These are phyloP conservation scores for Salvelinus fontinalis DNA, from an alignment of 2,113 vertebrate genomes.

Conservation along the genomic window DNA sequence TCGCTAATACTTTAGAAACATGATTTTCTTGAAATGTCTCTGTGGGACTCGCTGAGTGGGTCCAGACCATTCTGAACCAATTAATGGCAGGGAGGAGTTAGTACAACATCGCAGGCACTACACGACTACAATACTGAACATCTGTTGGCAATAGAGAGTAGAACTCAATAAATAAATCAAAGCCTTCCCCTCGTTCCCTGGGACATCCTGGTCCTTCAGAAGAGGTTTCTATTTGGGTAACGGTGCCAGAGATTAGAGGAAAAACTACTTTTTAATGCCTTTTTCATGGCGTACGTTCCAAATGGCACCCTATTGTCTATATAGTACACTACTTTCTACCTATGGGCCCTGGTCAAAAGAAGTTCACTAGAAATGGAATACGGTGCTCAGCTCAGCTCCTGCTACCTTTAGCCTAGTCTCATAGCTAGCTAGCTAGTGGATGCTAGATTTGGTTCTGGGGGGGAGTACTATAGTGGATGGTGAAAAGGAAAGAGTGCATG, in stretches of 20 bases:
- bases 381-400: background rate
- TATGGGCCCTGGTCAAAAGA: too few species aligned
- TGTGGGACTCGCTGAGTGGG: conserved; percentile 38
- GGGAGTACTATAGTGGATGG: too few species aligned
- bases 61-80: conserved; percentile 64
- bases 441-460: too few species aligned
- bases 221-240: conserved; percentile 10
- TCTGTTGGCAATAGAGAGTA: conserved; percentile 51
- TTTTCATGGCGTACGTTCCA: background rate
- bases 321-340: too few species aligned
- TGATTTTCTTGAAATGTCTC: conserved; percentile 37
- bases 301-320: too few species aligned
- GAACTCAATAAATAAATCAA: conserved; percentile 43
- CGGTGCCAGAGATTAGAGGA: conserved; percentile 8
- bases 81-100: conserved; percentile 58
- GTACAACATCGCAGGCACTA: conserved; percentile 32
- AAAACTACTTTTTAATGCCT: background rate
- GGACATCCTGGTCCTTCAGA: conserved; percentile 34
- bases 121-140: conserved; percentile 44
- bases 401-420: too few species aligned
- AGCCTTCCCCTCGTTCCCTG: conserved; percentile 29
- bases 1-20: conserved; percentile 27
- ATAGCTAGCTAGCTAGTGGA: too few species aligned
- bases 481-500: conserved; percentile 8
- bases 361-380: too few species aligned